A percentile compares a stretch with the other conserved stretches of the same genome.
These are phyloP conservation scores for Choloepus didactylus DNA, from an alignment of 2,797 vertebrate species.

Conservation along the genomic window DNA sequence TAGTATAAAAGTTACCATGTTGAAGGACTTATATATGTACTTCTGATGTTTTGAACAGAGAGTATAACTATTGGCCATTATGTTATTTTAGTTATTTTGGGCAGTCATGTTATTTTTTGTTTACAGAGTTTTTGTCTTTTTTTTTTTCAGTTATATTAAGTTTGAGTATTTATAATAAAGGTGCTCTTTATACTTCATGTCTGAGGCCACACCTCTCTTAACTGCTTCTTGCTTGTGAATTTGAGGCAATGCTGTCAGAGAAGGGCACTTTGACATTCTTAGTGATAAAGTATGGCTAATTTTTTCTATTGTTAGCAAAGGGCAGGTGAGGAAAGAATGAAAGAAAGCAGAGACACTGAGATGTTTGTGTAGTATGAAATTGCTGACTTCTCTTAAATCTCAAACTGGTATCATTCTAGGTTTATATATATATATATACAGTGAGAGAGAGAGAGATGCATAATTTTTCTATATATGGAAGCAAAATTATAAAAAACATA, in stretches of 20 bases:
- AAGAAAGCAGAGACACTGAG: neutral
- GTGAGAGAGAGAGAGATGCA: neutral
- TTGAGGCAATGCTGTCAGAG: neutral
- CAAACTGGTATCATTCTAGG: neutral
- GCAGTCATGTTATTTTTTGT: slow-evolving; percentile 15
- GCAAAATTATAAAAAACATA: neutral
- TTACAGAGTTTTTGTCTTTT: neutral
- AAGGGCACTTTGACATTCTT: neutral
- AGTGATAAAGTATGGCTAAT: neutral
- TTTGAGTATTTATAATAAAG: slow-evolving; percentile 68
- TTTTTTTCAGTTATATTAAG: neutral
- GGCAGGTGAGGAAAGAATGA: neutral
- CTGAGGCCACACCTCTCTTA: neutral
- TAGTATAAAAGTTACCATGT: neutral
- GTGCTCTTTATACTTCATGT: neutral
- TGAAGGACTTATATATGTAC: neutral
- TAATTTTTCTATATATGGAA: neutral
- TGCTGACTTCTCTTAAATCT: neutral
- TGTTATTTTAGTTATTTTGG: slow-evolving; percentile 42
- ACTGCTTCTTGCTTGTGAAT: neutral
- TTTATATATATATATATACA: neutral
- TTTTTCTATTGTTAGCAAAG: neutral
- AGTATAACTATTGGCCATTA: neutral
- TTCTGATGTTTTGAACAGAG: slow-evolving; percentile 5
- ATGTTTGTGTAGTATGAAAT: neutral